A percentile compares a stretch with the other conserved stretches of the same genome.
phyloP scores from a whole-genome alignment of 2,888 invertebrate genomes.

The Cybosia mesomella region DNA sequence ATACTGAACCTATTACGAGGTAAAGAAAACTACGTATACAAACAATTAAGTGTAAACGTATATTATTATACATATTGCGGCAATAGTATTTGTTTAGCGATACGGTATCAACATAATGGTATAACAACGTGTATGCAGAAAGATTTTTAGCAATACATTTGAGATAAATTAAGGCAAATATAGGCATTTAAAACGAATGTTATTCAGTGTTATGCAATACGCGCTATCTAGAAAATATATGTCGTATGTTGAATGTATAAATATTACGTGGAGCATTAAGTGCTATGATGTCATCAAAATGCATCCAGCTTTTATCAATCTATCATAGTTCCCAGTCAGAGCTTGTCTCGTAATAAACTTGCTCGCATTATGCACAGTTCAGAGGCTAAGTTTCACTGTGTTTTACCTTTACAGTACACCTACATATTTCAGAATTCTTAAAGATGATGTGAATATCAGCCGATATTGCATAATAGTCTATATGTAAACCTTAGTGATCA shows the following conservation, averaged over 20 bases:
- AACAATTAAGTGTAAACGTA: slow-evolving; percentile 1
- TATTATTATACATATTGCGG: slow-evolving; percentile 10
- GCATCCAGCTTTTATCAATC: not conserved
- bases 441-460: not conserved
- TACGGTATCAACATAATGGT: slow-evolving; percentile 42
- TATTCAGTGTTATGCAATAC: not conserved
- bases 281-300: too few relatives aligned
- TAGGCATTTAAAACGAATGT: not conserved
- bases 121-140: slow-evolving; percentile 35
- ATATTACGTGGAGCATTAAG: not conserved
- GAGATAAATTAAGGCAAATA: slow-evolving; percentile 6
- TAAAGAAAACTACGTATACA: not conserved
- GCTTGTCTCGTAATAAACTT: not conserved
- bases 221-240: not conserved
- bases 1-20: not conserved
- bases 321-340: not conserved
- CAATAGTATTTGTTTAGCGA: slow-evolving; percentile 27
- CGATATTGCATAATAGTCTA: not conserved
- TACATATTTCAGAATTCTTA: too few relatives aligned
- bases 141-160: not conserved
- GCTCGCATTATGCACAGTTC: not conserved
- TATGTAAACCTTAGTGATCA: not conserved
- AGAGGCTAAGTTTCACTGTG: not conserved
- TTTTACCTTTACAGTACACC: not conserved
- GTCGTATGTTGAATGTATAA: not conserved